Evolutionary conservation across 2,113 vertebrate genomes (phyloP), one percentile per base, ranked within the genome.

Genomic region (Psilopogon haemacephalus): DNA sequence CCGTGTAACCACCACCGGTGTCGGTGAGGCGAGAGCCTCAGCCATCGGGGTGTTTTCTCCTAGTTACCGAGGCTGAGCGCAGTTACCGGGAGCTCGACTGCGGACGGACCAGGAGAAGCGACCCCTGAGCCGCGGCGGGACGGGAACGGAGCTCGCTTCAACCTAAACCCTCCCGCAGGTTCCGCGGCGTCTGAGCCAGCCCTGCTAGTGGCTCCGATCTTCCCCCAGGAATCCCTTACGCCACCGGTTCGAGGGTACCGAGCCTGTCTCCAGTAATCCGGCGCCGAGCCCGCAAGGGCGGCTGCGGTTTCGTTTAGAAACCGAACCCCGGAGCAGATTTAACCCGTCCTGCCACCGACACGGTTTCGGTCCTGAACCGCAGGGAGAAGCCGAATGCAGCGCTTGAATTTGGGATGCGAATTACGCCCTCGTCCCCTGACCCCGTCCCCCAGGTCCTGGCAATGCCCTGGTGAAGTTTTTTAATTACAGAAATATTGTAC

Each of bases 171-270:
- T 38, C 17, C 30, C n/a, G 8, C n/a, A n/a, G 17, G 50, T 50
- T 35, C 63, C 24, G 28, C 40, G 9, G 35, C 24, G 19, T 26
- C 12, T 5, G 13, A 27, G 6, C 27, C 52, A 46, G 30, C 7
- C 11, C 8, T 21, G 7, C 16, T 1, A 11, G 32, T 16, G 5
- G 3, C 52, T 9, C 37, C n/a, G 52, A 3, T 4, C 12, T 64
- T 59, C 20, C 16, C 46, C 11, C 73, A 4, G 24, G 20, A 26
- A 16, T 2, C 32, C 23, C 35, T 12, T 54, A 24, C 15, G 17
- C 24, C 28, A 8, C 33, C 11, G 56, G 11, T 32, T 44, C 67
- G 33, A 20, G 32, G 68, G 38, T 9, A 56, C n/a, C 52, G n/a
- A n/a, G 8, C 3, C 37, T 6, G 20, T 27, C 62, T 60, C 9